A percentile compares a stretch with the other conserved stretches of the same genome.
These are phyloP conservation scores for Semnornis frantzii DNA, from an alignment of 2,113 vertebrate species.

Conservation along the genomic window DNA sequence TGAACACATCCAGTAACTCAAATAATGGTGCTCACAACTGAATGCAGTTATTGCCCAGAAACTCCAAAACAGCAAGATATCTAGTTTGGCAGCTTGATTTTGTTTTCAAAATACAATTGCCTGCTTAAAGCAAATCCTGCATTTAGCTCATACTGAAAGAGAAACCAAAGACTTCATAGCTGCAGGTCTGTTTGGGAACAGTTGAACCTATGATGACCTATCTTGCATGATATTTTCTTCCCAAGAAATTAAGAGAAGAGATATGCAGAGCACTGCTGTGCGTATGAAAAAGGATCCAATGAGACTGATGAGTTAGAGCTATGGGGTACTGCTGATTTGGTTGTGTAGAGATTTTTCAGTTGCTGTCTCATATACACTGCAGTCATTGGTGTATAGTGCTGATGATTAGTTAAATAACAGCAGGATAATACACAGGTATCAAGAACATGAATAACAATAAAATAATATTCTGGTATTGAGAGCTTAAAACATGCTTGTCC, in stretches of 20 bases:
- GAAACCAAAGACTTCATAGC: not conserved
- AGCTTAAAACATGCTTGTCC: not conserved
- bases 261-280: not conserved
- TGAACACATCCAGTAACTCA: not conserved
- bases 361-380: not conserved
- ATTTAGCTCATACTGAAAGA: not conserved
- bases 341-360: not conserved
- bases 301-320: not conserved
- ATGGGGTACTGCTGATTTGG: not conserved
- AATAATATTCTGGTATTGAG: not conserved
- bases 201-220: not conserved
- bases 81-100: not conserved
- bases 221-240: not conserved
- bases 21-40: not conserved
- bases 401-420: not conserved
- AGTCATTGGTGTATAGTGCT: not conserved
- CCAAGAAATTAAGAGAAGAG: not conserved
- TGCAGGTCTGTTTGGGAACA: not conserved
- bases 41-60: not conserved
- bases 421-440: not conserved
- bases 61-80: not conserved
- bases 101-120: not conserved
- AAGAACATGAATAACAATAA: not conserved
- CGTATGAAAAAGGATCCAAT: not conserved
- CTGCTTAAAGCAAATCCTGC: not conserved